Conservation (phyloP, 2,113 vertebrate genomes). For the Octodon degus region DNA sequence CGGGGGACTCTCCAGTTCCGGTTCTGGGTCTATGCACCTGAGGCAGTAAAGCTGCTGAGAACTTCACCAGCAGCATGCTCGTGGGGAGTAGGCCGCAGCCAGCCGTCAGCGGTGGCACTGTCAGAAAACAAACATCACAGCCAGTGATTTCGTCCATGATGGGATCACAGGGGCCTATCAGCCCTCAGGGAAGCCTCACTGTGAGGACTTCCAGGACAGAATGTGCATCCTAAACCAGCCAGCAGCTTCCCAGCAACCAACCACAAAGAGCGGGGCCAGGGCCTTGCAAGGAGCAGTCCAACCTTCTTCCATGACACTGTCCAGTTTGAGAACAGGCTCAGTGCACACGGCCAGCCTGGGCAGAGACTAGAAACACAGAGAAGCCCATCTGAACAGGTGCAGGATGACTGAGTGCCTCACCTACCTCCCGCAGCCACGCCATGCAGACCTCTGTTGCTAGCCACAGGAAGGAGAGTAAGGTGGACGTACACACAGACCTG, state of each 20-base stretch:
- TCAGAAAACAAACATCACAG: slow-evolving; percentile 59
- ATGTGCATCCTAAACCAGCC: not conserved
- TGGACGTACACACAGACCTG: not conserved
- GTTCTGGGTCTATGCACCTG: not conserved
- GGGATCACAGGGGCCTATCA: slow-evolving; percentile 59
- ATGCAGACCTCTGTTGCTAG: not conserved
- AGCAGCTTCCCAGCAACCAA: slow-evolving; percentile 3
- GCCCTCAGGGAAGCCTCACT: not conserved
- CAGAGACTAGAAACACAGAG: not conserved
- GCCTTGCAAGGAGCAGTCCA: not conserved
- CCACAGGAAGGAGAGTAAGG: not conserved
- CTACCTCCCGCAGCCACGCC: not conserved
- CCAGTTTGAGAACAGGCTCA: not conserved
- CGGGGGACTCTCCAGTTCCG: not conserved
- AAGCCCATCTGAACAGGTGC: not conserved
- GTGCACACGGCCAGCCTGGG: not conserved
- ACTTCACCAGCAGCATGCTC: slow-evolving; percentile 35
- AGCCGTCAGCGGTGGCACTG: slow-evolving; percentile 52
- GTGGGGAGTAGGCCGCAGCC: slow-evolving; percentile 17
- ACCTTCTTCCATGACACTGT: not conserved
- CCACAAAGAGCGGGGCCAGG: not conserved
- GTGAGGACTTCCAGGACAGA: too few relatives aligned
- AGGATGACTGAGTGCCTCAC: not conserved
- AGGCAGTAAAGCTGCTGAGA: slow-evolving; percentile 17
- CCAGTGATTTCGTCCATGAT: slow-evolving; percentile 62